phyloP scores from a whole-genome alignment of 2,113 vertebrate genomes.

The Theristicus caerulescens region DNA sequence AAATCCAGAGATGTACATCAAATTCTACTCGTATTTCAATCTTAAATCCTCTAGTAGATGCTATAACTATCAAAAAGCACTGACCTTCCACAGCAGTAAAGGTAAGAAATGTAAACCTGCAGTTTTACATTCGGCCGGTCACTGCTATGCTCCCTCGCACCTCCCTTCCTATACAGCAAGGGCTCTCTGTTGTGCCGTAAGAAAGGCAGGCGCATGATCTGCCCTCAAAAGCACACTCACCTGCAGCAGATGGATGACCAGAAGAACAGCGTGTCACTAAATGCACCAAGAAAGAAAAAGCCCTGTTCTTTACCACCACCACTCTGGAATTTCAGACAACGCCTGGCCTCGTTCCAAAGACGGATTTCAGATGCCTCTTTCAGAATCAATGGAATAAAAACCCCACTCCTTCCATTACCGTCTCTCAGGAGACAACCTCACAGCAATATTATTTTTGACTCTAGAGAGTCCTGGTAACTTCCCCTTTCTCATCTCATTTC shows the following conservation, averaged over 20 bases:
- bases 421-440: background rate
- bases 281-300: fast-evolving
- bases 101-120: background rate
- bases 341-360: background rate
- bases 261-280: background rate
- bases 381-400: background rate
- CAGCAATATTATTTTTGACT: background rate
- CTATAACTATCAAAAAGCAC: background rate
- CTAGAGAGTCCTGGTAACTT: background rate
- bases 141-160: background rate
- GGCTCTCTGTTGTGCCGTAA: background rate
- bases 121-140: no score
- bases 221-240: background rate
- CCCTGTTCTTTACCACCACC: background rate
- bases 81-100: background rate
- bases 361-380: background rate
- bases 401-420: background rate
- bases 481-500: background rate
- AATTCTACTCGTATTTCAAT: background rate
- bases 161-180: background rate
- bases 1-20: background rate
- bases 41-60: background rate
- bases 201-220: background rate
- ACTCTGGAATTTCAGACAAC: background rate
- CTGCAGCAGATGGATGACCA: background rate